Percentiles rank a stretch among this genome's conserved stretches.
These are phyloP conservation scores for Dendrocopos noguchii DNA, from an alignment of 2,113 vertebrate species.

Conservation along the genomic window DNA sequence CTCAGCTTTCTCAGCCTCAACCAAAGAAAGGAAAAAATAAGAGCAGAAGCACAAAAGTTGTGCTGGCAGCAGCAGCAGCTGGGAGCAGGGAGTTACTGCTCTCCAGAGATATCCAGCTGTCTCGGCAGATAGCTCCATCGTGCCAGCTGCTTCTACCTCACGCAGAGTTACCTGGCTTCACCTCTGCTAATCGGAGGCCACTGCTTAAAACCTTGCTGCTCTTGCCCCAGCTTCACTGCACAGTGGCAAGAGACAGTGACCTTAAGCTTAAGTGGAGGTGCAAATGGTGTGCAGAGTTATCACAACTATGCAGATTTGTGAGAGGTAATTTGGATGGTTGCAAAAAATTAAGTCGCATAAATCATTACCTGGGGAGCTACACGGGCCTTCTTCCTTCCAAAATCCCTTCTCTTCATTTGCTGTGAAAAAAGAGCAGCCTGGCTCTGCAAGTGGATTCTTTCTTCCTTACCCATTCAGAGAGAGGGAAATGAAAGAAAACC, in stretches of 20 bases:
- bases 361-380: not conserved
- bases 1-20: not conserved
- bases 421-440: not conserved
- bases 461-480: not conserved
- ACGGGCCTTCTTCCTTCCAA: not conserved
- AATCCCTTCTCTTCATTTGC: not conserved
- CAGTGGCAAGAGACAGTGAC: not conserved
- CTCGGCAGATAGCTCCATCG: not conserved
- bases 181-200: not conserved
- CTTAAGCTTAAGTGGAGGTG: not conserved
- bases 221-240: not conserved
- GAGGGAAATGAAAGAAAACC: not conserved
- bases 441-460: not conserved
- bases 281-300: not conserved
- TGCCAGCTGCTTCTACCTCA: not conserved
- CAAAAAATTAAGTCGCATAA: not conserved
- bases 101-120: not conserved
- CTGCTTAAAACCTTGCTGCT: not conserved
- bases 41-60: not conserved
- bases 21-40: not conserved
- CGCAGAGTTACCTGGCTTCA: not conserved
- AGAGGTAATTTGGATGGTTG: not conserved
- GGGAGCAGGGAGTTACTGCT: not conserved
- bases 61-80: constrained; percentile 20
- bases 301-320: not conserved